These are phyloP conservation scores for Heterotilapia buettikoferi DNA, from an alignment of 2,113 vertebrate species.

Conservation along the genomic window DNA sequence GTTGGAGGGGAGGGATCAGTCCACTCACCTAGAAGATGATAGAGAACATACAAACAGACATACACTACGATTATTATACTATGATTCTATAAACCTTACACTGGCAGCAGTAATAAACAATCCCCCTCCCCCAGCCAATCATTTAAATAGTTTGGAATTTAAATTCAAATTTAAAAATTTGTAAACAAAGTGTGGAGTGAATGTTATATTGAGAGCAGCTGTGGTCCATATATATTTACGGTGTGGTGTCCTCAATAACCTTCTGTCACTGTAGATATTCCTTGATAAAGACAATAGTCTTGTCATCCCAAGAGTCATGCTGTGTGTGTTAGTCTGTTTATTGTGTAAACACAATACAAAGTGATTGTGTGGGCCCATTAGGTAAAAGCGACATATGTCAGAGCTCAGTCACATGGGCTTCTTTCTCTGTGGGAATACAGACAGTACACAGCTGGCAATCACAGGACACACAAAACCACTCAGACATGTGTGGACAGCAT, in stretches of 20 bases:
- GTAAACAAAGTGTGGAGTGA: neutral
- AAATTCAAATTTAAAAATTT: neutral
- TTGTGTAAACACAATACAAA: neutral
- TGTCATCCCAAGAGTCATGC: neutral
- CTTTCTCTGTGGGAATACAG: constrained; percentile 50
- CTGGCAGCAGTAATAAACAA: neutral
- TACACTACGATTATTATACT: neutral
- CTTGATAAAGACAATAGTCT: neutral
- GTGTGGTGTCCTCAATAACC: neutral
- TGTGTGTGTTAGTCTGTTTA: neutral
- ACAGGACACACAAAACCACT: neutral
- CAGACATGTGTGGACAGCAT: rapidly evolving
- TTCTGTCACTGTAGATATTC: neutral
- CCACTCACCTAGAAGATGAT: neutral
- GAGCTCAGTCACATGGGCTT: constrained; percentile 58
- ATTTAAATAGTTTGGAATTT: neutral
- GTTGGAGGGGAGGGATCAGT: neutral
- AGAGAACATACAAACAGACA: neutral
- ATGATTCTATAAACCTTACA: neutral
- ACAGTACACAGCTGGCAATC: constrained; percentile 36
- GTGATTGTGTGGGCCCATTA: neutral
- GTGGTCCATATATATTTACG: neutral
- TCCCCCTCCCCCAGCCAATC: rapidly evolving
- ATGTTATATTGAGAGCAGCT: neutral
- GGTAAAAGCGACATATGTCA: constrained; percentile 55